These are phyloP conservation scores for Marasmarcha lunaedactyla DNA, from an alignment of 2,888 invertebrate genomes.

Conservation along the genomic window DNA sequence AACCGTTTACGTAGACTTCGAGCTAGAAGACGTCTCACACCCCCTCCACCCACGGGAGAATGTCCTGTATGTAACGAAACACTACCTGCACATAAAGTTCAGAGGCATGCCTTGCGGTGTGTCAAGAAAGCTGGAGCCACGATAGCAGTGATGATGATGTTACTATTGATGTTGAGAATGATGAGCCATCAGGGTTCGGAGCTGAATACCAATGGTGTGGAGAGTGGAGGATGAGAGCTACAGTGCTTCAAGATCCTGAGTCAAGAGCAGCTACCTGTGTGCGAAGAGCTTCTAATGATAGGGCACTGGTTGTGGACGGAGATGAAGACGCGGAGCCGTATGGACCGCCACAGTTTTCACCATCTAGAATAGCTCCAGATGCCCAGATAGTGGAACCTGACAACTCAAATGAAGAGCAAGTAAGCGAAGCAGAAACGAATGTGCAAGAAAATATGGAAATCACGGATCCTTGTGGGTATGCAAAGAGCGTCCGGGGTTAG, in stretches of 20 bases:
- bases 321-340: conserved; percentile 87
- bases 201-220: conserved; percentile 95
- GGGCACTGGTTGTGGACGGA: conserved; percentile 80
- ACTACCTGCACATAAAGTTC: conserved; percentile 73
- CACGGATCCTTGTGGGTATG: no score
- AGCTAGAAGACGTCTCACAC: conserved; percentile 42
- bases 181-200: conserved; percentile 44
- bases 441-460: no score
- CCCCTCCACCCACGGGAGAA: conserved; percentile 53
- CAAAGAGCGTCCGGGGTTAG: no score
- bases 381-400: no score
- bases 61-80: conserved; percentile 88
- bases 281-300: conserved; percentile 40
- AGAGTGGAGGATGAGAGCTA: conserved; percentile 81
- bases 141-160: conserved; percentile 75
- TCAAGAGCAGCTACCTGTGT: conserved; percentile 30
- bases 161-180: conserved; percentile 83
- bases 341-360: conserved; percentile 88
- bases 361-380: conserved; percentile 44
- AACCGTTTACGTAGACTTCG: conserved; percentile 48
- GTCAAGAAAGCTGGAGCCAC: conserved; percentile 52
- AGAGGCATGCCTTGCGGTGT: conserved; percentile 77
- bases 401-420: no score
- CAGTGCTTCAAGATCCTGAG: conserved; percentile 72
- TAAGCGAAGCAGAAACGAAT: no score